These are phyloP conservation scores for Diadema setosum DNA, from an alignment of 35 echinoderm and acorn worm species.

Conservation along the genomic window DNA sequence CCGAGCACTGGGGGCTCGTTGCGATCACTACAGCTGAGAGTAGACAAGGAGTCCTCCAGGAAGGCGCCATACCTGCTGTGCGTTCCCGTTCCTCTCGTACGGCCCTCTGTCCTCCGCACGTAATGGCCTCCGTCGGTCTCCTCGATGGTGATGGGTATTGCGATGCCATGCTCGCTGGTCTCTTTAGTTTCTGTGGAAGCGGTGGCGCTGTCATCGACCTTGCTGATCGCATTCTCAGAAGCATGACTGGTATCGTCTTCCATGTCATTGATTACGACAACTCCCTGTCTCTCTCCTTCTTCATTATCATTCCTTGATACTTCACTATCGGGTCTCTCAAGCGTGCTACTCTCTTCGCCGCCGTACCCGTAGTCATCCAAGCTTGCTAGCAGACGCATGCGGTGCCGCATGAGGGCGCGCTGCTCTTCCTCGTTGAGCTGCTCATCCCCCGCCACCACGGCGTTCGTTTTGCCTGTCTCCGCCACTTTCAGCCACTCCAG, in stretches of 20 bases:
- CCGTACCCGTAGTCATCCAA: conserved; percentile 9
- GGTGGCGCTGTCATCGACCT: background rate
- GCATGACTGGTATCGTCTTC: too few relatives aligned
- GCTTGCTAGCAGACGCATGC: background rate
- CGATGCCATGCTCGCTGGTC: background rate
- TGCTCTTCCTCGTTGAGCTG: background rate
- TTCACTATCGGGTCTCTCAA: background rate
- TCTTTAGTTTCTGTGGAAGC: background rate
- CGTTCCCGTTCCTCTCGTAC: background rate
- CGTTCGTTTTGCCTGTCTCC: background rate
- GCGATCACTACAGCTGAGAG: background rate
- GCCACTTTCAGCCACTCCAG: background rate
- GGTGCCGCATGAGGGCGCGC: background rate
- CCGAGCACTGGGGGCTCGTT: background rate
- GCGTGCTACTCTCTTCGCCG: background rate
- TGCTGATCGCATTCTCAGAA: too few relatives aligned
- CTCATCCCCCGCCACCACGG: background rate
- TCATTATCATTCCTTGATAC: background rate
- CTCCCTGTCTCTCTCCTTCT: background rate
- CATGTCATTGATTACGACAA: background rate
- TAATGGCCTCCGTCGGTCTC: background rate
- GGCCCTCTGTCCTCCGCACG: background rate
- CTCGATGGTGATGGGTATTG: background rate
- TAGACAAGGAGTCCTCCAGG: background rate
- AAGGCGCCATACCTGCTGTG: background rate